These are phyloP conservation scores for Canis aureus DNA, from an alignment of 2,113 vertebrate genomes.

Conservation along the genomic window DNA sequence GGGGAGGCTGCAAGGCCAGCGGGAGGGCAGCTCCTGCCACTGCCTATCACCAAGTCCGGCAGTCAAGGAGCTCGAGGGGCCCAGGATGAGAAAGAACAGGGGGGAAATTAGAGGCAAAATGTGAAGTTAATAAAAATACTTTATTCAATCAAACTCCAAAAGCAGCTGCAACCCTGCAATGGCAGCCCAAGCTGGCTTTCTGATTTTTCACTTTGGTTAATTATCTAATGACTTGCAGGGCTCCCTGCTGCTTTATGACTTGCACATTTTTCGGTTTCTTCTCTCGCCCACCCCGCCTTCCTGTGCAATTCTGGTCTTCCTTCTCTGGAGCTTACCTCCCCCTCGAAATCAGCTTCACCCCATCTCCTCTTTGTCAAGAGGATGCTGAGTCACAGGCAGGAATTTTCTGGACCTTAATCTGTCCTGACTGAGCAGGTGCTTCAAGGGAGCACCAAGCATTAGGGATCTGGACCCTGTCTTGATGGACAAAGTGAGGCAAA, in stretches of 20 bases:
- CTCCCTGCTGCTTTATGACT: slow-evolving; percentile 81
- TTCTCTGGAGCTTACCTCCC: not conserved
- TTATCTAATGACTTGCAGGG: slow-evolving; percentile 87
- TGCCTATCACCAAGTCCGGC: slow-evolving; percentile 83
- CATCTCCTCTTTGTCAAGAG: not conserved
- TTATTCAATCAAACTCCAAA: slow-evolving; percentile 86
- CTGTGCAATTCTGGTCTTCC: slow-evolving; percentile 33
- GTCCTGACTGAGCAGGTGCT: not conserved
- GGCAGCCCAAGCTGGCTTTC: slow-evolving; percentile 75
- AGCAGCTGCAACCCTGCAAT: slow-evolving; percentile 73
- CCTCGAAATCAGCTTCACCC: not conserved
- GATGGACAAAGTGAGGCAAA: not conserved
- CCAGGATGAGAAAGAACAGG: slow-evolving; percentile 84
- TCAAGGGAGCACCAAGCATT: not conserved
- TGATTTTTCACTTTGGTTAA: slow-evolving; percentile 83
- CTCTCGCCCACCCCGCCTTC: slow-evolving; percentile 49
- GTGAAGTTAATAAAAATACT: slow-evolving; percentile 89
- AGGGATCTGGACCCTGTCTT: not conserved
- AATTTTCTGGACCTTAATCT: not conserved
- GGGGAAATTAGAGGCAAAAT: slow-evolving; percentile 87
- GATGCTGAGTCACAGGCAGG: not conserved
- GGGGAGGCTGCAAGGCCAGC: slow-evolving; percentile 19
- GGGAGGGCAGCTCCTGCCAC: slow-evolving; percentile 85
- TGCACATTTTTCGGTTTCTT: slow-evolving; percentile 79
- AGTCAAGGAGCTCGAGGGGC: slow-evolving; percentile 74